Conservation (phyloP, 1,140 invertebrate species). For the Drosophila willistoni region DNA sequence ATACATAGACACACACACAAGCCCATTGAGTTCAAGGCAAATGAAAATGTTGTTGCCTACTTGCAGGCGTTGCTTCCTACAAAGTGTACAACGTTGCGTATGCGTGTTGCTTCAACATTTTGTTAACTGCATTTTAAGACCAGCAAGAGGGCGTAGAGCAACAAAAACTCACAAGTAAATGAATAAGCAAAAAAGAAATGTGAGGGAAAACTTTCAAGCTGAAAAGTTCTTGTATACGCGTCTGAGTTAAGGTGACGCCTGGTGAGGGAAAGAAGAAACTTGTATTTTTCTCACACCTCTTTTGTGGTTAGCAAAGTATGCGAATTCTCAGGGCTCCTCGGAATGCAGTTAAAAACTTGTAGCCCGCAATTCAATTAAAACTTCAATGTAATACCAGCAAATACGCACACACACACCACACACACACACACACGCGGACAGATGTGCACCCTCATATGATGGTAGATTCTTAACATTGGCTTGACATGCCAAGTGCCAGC, state of each 20-base stretch:
- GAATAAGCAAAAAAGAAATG: conserved; percentile 48
- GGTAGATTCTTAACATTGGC: conserved; percentile 40
- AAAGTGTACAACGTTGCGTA: conserved; percentile 27
- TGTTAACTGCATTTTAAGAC: conserved; percentile 39
- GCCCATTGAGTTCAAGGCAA: conserved; percentile 18
- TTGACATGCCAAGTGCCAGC: conserved; percentile 43
- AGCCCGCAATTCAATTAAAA: conserved; percentile 80
- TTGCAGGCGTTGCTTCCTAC: conserved; percentile 33
- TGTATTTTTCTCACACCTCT: conserved; percentile 63
- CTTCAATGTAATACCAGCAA: conserved; percentile 68
- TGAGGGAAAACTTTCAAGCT: conserved; percentile 66
- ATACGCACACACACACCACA: conserved; percentile 32
- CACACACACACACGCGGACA: conserved; percentile 16
- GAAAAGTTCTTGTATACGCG: conserved; percentile 50
- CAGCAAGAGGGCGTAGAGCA: conserved; percentile 13
- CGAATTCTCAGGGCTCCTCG: conserved; percentile 19
- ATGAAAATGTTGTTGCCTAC: conserved; percentile 57
- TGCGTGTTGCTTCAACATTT: conserved; percentile 30
- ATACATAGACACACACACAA: too few species aligned
- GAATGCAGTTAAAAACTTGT: conserved; percentile 79
- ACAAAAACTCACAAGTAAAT: conserved; percentile 18
- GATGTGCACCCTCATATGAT: conserved; percentile 16
- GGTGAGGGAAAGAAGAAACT: conserved; percentile 16
- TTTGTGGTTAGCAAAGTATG: conserved; percentile 11
- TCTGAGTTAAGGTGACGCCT: neutral